Conservation (phyloP, 2,113 vertebrate genomes). For the Sander vitreus region DNA sequence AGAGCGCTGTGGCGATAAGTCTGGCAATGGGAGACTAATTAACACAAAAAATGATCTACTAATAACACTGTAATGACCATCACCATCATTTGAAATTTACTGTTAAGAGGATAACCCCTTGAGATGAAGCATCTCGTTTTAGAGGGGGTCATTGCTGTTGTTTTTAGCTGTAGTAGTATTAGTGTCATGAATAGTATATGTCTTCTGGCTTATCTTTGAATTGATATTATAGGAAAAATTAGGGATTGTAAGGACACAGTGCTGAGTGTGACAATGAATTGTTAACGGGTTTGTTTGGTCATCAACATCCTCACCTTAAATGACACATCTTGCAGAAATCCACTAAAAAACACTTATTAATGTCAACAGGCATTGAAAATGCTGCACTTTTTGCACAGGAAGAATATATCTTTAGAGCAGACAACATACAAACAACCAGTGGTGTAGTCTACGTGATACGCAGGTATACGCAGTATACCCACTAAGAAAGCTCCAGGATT, state of each 20-base stretch:
- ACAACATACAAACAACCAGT: background rate
- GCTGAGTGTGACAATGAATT: background rate
- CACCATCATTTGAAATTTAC: too few relatives aligned
- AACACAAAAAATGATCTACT: background rate
- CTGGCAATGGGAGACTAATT: too few relatives aligned
- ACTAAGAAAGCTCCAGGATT: too few relatives aligned
- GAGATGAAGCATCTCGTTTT: too few relatives aligned
- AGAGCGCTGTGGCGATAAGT: too few relatives aligned
- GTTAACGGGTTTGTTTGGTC: background rate
- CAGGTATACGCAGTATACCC: too few relatives aligned
- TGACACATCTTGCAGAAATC: background rate
- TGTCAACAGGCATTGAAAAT: background rate
- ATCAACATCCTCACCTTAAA: conserved; percentile 1
- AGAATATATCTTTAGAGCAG: background rate
- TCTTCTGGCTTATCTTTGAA: background rate
- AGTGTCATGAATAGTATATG: background rate
- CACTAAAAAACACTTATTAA: background rate
- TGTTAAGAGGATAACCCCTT: too few relatives aligned
- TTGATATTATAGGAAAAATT: background rate
- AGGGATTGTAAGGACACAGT: background rate
- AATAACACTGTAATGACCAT: background rate
- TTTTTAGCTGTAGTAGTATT: background rate
- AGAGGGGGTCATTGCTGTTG: background rate
- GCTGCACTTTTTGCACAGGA: background rate
- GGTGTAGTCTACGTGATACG: too few relatives aligned